phyloP scores from a whole-genome alignment of 64 coral and sea anemone species.

The Actinia tenebrosa region DNA sequence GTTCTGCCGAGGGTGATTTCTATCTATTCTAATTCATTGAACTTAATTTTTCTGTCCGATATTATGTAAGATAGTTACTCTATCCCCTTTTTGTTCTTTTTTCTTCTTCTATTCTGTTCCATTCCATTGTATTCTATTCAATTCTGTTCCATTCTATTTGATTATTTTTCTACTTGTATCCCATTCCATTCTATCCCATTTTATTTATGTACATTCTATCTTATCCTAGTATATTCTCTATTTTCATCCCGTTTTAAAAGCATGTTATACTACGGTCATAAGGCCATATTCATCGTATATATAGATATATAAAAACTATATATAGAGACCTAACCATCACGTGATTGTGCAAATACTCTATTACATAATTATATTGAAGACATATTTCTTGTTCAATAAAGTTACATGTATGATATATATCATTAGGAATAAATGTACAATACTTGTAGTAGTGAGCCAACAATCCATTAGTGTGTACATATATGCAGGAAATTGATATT shows the following conservation, averaged over 20 bases:
- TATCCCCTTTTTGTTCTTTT: background rate
- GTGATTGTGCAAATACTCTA: too few species aligned
- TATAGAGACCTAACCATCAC: too few species aligned
- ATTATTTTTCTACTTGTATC: background rate
- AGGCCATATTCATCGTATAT: too few species aligned
- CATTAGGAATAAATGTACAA: background rate
- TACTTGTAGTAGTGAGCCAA: background rate
- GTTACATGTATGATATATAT: background rate
- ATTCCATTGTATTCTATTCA: background rate
- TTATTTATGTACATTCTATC: too few species aligned
- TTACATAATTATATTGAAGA: too few species aligned
- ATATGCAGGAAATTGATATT: constrained; percentile 10
- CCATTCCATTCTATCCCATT: background rate
- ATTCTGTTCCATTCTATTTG: background rate
- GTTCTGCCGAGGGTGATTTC: background rate
- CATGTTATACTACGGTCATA: too few species aligned
- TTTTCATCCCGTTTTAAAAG: background rate
- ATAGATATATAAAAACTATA: too few species aligned
- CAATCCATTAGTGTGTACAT: background rate
- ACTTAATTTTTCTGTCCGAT: background rate
- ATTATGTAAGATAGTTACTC: background rate
- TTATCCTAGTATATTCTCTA: background rate
- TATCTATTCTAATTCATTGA: background rate
- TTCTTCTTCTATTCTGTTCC: background rate
- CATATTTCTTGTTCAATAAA: background rate